These are phyloP conservation scores for Lasioglossum vierecki DNA, from an alignment of 2,888 invertebrate genomes.

Conservation along the genomic window DNA sequence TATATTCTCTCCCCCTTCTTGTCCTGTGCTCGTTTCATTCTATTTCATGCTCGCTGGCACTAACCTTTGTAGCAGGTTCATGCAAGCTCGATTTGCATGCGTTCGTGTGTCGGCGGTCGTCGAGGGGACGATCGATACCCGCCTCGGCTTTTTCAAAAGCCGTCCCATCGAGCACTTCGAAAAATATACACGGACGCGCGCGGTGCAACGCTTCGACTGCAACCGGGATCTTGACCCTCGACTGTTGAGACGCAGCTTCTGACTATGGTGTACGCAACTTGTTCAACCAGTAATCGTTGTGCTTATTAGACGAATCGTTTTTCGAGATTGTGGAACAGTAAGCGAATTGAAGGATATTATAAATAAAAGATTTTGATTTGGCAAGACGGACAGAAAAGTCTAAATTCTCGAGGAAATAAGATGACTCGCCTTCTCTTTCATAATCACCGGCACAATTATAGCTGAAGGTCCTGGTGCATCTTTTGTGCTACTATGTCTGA, in stretches of 20 bases:
- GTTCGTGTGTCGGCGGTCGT: slow-evolving; percentile 51
- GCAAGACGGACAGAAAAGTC: no score
- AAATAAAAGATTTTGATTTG: neutral
- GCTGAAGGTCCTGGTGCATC: no score
- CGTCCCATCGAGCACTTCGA: slow-evolving; percentile 2
- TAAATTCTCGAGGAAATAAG: neutral
- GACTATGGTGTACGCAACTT: neutral
- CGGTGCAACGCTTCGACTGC: neutral
- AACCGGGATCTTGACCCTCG: neutral
- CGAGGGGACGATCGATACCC: slow-evolving; percentile 54
- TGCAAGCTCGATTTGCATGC: slow-evolving; percentile 55
- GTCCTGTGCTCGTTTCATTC: slow-evolving; percentile 38
- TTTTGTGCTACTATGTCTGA: no score
- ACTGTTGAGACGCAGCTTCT: neutral
- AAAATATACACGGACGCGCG: slow-evolving; percentile 9
- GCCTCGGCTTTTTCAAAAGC: slow-evolving; percentile 42
- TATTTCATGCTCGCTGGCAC: slow-evolving; percentile 53
- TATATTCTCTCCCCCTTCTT: slow-evolving; percentile 40
- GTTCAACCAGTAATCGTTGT: neutral
- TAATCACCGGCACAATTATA: no score
- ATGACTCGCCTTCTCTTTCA: neutral
- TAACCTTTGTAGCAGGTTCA: slow-evolving; percentile 55
- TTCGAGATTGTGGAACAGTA: neutral
- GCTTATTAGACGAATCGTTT: neutral
- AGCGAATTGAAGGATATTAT: neutral